A percentile compares a stretch with the other conserved stretches of the same genome.
Conservation (phyloP, 2,797 vertebrate species). For the Enteromius argenteus region DNA sequence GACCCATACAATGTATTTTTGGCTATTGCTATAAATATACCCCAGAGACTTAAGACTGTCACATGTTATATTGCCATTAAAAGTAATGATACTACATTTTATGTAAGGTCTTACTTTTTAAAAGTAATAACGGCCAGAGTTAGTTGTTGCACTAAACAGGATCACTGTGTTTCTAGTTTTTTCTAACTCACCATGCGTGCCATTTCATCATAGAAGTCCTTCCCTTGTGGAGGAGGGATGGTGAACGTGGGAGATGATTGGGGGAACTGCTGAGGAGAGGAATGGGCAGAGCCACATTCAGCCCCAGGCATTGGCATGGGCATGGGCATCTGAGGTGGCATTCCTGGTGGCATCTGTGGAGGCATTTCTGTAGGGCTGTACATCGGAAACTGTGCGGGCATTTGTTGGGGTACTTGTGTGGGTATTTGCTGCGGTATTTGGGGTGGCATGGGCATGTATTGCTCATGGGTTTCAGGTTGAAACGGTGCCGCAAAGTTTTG, state of each 20-base stretch:
- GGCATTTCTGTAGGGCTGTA: constrained; percentile 61
- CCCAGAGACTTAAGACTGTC: no score
- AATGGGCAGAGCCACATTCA: not conserved
- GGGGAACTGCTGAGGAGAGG: constrained; percentile 67
- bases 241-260: constrained; percentile 61
- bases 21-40: no score
- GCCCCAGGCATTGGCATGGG: constrained; percentile 6
- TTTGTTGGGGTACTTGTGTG: constrained; percentile 13
- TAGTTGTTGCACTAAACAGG: not conserved
- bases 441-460: constrained; percentile 57
- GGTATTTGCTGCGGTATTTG: constrained; percentile 70
- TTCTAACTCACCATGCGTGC: constrained; percentile 78
- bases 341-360: constrained; percentile 15
- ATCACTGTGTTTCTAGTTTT: not conserved
- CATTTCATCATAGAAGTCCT: constrained; percentile 88
- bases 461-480: constrained; percentile 66
- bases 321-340: constrained; percentile 40
- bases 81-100: not conserved
- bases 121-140: not conserved
- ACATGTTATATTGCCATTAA: not conserved
- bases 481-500: constrained; percentile 70
- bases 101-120: not conserved
- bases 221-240: constrained; percentile 74
- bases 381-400: constrained; percentile 56
- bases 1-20: no score